Evolutionary conservation across 2,888 invertebrate genomes (phyloP), one percentile per base, ranked within the genome.

Genomic region (Amphipoea oculea): DNA sequence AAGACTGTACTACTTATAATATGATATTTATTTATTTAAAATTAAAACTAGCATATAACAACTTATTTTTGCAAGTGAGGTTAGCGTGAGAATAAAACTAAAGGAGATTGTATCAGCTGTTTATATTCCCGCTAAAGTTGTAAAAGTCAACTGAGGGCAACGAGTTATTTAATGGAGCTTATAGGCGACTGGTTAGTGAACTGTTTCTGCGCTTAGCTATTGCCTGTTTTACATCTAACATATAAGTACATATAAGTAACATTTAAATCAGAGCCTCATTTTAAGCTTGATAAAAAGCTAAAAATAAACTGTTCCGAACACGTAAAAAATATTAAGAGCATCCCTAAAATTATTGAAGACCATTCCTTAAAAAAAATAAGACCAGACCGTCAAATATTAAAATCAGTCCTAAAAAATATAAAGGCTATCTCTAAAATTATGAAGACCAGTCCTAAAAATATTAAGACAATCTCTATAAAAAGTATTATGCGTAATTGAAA

Each of bases 81-180:
- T 66, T 69, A 68, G 76, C 84, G 84, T 82, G 84, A 82, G 87
- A 86, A 82, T 76, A 80, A 45, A 76, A 85, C 65, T 78, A 65
- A 72, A 84, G 74, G 69, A 87, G 86, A 88, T 88, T 68, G 70
- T 81, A 88, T 86, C 88, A 85, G 84, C 68, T 76, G 80, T 84
- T 82, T 82, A 83, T 72, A 84, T 76, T 84, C 75, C 84, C 82
- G 78, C 86, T 82, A 77, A 82, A 82, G 86, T 81, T 86, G 86
- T 86, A 82, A 82, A 87, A 84, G 86, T 78, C 85, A 88, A 88
- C 81, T 88, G 81, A 79, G 88, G 85, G 86, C 83, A 86, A 81
- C 83, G 83, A 88, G 85, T 73, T 83, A 81, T 81, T 86, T 86
- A 86, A 88, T 86, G 70, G 67, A 81, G 69, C 65, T 82, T 75